phyloP scores from a whole-genome alignment of 2,113 vertebrate species.

The Ranitomeya variabilis region DNA sequence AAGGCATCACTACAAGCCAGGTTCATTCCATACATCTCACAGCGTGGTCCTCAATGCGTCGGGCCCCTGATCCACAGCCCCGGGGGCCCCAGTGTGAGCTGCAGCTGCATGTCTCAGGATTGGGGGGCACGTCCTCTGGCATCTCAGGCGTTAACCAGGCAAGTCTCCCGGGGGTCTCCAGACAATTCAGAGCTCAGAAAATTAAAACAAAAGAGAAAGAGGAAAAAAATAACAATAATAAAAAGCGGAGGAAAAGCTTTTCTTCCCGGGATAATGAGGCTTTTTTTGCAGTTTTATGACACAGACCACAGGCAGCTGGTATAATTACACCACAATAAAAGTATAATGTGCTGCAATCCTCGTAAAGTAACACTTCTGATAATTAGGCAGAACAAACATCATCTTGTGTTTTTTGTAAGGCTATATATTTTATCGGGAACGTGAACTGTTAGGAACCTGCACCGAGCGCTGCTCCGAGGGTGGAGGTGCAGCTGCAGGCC shows the following conservation, averaged over 20 bases:
- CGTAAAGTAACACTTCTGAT: conserved; percentile 82
- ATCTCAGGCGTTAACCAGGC: conserved; percentile 20
- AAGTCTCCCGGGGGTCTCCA: conserved; percentile 55
- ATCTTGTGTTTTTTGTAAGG: conserved; percentile 61
- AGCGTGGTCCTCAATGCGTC: too few species aligned
- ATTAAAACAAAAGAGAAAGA: conserved; percentile 76
- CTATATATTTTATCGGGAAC: conserved; percentile 48
- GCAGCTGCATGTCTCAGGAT: not conserved
- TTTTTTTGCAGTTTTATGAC: conserved; percentile 85
- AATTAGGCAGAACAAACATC: conserved; percentile 85
- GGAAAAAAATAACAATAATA: conserved; percentile 62
- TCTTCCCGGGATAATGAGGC: conserved; percentile 80
- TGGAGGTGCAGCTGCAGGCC: conserved; percentile 16
- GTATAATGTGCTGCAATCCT: conserved; percentile 84
- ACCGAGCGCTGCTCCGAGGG: not conserved
- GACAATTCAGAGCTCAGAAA: conserved; percentile 63
- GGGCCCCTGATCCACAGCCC: not conserved
- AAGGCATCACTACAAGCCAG: too few species aligned
- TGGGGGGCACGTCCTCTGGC: not conserved
- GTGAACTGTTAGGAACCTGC: conserved; percentile 16
- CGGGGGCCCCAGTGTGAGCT: not conserved
- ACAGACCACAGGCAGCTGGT: conserved; percentile 83
- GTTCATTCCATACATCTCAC: too few species aligned
- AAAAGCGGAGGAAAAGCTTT: conserved; percentile 71
- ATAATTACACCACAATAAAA: conserved; percentile 86